Conservation (phyloP, 64 coral and sea anemone species). For the Exaiptasia diaphana region DNA sequence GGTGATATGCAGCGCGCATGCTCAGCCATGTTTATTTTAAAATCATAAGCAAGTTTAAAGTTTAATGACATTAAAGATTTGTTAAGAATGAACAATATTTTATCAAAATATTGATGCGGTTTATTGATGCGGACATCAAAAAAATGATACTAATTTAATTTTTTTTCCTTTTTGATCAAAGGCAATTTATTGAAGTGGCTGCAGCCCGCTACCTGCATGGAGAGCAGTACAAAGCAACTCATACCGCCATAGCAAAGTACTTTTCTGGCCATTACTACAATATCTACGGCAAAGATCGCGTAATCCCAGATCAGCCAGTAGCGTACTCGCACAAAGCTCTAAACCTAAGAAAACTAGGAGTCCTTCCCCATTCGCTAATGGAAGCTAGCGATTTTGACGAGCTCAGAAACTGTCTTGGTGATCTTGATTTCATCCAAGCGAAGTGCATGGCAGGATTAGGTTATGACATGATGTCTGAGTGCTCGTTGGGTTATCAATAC, state of each 20-base stretch:
- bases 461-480: constrained; percentile 38
- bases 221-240: constrained; percentile 12
- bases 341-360: constrained; percentile 48
- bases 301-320: constrained; percentile 25
- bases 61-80: too few relatives aligned
- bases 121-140: too few relatives aligned
- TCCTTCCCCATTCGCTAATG: constrained; percentile 22
- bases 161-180: background rate
- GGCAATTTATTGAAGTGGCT: constrained; percentile 47
- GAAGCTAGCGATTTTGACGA: constrained; percentile 39
- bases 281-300: constrained; percentile 17
- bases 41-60: too few relatives aligned
- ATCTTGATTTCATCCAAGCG: constrained; percentile 49
- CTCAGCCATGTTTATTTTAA: too few relatives aligned
- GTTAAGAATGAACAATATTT: too few relatives aligned
- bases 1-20: too few relatives aligned
- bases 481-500: constrained; percentile 7
- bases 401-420: constrained; percentile 24
- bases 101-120: too few relatives aligned
- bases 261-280: constrained; percentile 23
- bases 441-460: constrained; percentile 69
- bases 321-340: constrained; percentile 39
- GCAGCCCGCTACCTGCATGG: constrained; percentile 1
- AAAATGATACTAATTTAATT: background rate
- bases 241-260: constrained; percentile 27